Percentiles rank a stretch among this genome's conserved stretches.
phyloP scores from a whole-genome alignment of 2,113 vertebrate species.

The Cynopterus brachyotis region DNA sequence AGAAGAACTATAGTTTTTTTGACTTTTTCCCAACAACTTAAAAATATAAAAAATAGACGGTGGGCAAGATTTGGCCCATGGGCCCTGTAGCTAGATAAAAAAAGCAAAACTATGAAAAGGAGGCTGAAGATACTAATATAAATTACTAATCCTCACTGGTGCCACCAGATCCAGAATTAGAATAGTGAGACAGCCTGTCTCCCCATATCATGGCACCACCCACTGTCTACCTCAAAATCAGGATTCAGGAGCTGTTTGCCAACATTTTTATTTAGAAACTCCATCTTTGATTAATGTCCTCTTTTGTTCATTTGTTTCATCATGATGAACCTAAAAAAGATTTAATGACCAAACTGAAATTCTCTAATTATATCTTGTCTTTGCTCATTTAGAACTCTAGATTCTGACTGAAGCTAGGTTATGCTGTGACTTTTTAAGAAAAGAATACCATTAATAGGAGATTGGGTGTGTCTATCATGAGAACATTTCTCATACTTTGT shows the following conservation, averaged over 20 bases:
- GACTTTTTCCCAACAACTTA: neutral
- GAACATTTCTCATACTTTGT: neutral
- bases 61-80: neutral
- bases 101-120: slow-evolving; percentile 54
- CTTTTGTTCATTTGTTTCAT: neutral
- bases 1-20: slow-evolving; percentile 1
- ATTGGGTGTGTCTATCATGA: neutral
- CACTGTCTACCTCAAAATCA: neutral
- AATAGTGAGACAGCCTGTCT: slow-evolving; percentile 52
- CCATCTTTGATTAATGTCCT: neutral
- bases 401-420: neutral
- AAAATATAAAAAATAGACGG: neutral
- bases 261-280: slow-evolving; percentile 53
- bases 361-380: neutral
- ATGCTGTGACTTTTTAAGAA: neutral
- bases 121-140: slow-evolving; percentile 17
- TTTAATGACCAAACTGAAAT: neutral
- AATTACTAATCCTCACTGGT: slow-evolving; percentile 61
- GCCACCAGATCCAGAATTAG: slow-evolving; percentile 58
- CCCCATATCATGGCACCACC: neutral
- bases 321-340: neutral
- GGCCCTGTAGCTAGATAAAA: neutral
- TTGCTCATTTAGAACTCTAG: neutral
- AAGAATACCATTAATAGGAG: neutral
- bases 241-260: neutral